Evolutionary conservation across 35 echinoderm and acorn worm genomes (phyloP).

Genomic region (Lytechinus pictus): DNA sequence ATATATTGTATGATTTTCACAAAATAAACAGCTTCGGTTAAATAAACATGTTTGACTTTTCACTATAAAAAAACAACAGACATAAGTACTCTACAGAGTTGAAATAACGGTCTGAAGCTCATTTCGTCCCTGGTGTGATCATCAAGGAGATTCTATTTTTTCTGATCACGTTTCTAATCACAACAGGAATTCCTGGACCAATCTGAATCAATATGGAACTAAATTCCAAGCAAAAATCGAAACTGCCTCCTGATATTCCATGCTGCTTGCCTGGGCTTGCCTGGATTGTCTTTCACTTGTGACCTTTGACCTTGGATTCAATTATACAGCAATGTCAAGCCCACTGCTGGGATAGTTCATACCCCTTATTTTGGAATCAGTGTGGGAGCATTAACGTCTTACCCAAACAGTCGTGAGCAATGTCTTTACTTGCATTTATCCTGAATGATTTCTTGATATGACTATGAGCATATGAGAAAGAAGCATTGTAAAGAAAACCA

Average conservation of each 20-base stretch:
- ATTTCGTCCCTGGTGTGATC: background rate
- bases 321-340: slow-evolving; percentile 49
- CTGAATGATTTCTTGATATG: background rate
- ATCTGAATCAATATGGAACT: background rate
- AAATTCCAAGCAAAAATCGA: background rate
- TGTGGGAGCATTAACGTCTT: background rate
- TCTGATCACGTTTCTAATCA: background rate
- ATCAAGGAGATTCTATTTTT: too few species aligned
- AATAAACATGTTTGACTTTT: too few species aligned
- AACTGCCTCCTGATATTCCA: background rate
- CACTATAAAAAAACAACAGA: too few species aligned
- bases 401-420: background rate
- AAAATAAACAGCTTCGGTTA: too few species aligned
- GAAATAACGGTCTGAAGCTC: background rate
- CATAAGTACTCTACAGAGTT: too few species aligned
- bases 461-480: background rate
- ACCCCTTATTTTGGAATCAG: background rate
- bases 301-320: slow-evolving; percentile 42
- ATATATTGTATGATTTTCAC: too few species aligned
- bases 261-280: slow-evolving; percentile 34
- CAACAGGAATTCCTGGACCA: background rate
- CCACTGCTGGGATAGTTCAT: slow-evolving; percentile 53
- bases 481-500: background rate
- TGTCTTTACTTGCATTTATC: background rate
- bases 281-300: slow-evolving; percentile 20